Conservation (phyloP, 2,797 vertebrate species). For the Vipera ursinii region DNA sequence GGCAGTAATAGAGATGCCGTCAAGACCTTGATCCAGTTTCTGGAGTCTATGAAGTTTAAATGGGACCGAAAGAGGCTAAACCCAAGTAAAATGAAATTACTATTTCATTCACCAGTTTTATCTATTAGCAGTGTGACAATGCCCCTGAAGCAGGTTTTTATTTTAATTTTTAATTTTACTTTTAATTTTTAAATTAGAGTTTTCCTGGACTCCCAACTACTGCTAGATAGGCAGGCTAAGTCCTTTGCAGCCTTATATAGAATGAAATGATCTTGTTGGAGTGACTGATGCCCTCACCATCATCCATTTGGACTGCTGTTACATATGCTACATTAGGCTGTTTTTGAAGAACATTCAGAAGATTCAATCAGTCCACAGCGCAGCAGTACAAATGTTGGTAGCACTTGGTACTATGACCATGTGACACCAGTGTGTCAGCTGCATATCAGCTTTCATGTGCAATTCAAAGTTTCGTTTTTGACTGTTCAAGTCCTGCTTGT, state of each 20-base stretch:
- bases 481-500: neutral
- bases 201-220: neutral
- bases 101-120: neutral
- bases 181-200: neutral
- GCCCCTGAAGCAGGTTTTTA: neutral
- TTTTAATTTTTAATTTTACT: neutral
- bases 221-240: neutral
- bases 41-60: neutral
- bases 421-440: neutral
- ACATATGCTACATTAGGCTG: neutral
- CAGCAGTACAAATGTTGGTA: neutral
- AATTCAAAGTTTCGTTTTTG: neutral
- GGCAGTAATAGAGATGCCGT: neutral
- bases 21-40: neutral
- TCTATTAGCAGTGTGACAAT: neutral
- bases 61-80: neutral
- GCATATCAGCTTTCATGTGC: neutral
- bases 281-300: neutral
- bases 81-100: neutral
- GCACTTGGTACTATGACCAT: neutral
- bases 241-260: neutral
- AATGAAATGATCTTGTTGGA: neutral
- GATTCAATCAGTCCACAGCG: neutral
- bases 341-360: neutral
- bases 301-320: neutral